Conservation (phyloP, 2,797 vertebrate genomes). For the Rhinichthys osculus region DNA sequence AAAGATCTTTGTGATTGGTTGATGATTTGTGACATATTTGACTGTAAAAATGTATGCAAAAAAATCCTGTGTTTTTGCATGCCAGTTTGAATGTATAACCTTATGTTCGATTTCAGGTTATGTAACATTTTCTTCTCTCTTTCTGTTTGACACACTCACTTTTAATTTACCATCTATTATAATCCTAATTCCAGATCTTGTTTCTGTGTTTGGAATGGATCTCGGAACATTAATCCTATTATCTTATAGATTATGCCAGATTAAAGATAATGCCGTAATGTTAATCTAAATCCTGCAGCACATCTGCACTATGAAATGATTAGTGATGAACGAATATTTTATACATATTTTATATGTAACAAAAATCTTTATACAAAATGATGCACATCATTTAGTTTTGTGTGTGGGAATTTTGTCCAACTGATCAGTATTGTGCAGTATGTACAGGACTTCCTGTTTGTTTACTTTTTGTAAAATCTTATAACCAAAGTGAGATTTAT, state of each 20-base stretch:
- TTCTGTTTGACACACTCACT: not conserved
- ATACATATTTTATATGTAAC: not conserved
- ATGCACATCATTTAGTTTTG: not conserved
- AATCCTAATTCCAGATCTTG: conserved; percentile 61
- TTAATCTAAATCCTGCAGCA: conserved; percentile 8
- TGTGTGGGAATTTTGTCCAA: not conserved
- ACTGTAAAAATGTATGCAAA: conserved; percentile 42
- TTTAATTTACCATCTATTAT: conserved; percentile 15
- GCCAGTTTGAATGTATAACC: conserved; percentile 41
- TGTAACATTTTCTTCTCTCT: not conserved
- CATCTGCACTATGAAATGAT: conserved; percentile 60
- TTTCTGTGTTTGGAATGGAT: conserved; percentile 49
- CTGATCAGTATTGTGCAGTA: not conserved
- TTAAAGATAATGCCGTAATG: conserved; percentile 56
- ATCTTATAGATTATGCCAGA: conserved; percentile 60
- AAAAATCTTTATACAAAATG: not conserved
- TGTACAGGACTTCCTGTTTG: not conserved
- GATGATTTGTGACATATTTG: conserved; percentile 45
- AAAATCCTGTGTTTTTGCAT: conserved; percentile 14
- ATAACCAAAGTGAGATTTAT: not conserved
- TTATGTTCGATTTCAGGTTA: not conserved
- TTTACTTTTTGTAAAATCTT: not conserved
- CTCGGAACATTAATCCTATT: conserved; percentile 34
- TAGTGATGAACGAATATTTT: not conserved
- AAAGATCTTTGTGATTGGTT: conserved; percentile 6